Percentiles rank a stretch among this genome's conserved stretches.
These are phyloP conservation scores for Thermophis baileyi DNA, from an alignment of 2,113 vertebrate species.

Conservation along the genomic window DNA sequence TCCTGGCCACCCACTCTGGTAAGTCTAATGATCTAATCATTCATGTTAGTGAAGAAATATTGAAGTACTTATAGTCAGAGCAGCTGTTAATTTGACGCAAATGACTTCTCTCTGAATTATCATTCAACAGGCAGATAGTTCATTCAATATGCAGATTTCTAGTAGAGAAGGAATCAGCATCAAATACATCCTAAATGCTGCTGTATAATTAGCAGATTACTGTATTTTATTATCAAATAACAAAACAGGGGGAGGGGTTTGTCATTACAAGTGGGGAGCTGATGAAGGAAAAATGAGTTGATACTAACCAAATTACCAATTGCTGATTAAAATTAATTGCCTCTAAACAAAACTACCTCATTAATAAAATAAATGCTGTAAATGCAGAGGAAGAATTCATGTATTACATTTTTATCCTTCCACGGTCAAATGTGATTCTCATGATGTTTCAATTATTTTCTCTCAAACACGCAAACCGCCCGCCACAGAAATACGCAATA, in stretches of 20 bases:
- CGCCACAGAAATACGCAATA: neutral
- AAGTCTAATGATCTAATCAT: neutral
- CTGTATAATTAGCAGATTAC: neutral
- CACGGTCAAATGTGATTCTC: neutral
- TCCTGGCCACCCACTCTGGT: neutral
- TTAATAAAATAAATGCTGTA: neutral
- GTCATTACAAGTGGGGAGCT: neutral
- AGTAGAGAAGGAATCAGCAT: neutral
- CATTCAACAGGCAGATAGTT: neutral
- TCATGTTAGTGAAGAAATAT: neutral
- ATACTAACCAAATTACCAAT: neutral
- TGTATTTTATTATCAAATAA: neutral
- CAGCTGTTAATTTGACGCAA: neutral
- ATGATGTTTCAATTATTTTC: neutral
- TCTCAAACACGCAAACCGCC: neutral
- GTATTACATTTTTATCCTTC: neutral
- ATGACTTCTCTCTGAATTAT: neutral
- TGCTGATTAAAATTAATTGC: neutral
- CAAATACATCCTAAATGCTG: neutral
- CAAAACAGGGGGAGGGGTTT: neutral
- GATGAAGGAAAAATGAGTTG: neutral
- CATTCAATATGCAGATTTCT: neutral
- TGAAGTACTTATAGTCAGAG: neutral
- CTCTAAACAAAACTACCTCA: neutral
- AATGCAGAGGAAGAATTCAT: neutral